phyloP scores from a whole-genome alignment of 2,888 invertebrate species.

The Gordius sp. region DNA sequence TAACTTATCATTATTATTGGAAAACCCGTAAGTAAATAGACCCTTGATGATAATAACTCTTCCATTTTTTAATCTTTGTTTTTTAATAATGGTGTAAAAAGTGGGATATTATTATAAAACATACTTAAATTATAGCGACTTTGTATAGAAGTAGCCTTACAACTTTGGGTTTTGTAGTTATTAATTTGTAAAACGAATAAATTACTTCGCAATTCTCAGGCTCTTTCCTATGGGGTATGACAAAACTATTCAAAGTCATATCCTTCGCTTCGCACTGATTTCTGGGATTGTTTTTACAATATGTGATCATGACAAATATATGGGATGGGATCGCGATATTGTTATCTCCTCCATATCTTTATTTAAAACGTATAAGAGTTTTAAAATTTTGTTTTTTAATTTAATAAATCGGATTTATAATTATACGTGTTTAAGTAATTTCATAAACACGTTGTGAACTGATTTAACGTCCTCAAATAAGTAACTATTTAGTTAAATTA shows the following conservation, averaged over 20 bases:
- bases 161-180: too few relatives aligned
- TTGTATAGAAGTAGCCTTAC: too few relatives aligned
- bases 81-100: not conserved
- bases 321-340: constrained; percentile 1
- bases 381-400: not conserved
- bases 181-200: too few relatives aligned
- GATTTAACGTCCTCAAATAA: too few relatives aligned
- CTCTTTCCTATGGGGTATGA: constrained; percentile 6
- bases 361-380: not conserved
- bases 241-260: not conserved
- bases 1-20: too few relatives aligned
- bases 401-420: too few relatives aligned
- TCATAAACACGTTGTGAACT: too few relatives aligned
- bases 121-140: not conserved
- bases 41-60: too few relatives aligned
- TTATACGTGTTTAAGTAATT: too few relatives aligned
- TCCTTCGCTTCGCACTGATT: not conserved
- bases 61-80: not conserved
- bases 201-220: constrained; percentile 15
- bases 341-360: not conserved
- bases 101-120: not conserved
- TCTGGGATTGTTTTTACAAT: not conserved
- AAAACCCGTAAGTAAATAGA: too few relatives aligned
- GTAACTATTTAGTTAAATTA: too few relatives aligned
- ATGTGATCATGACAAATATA: not conserved